Evolutionary conservation across 2,113 vertebrate genomes (phyloP).

Genomic region (Seriola quinqueradiata): DNA sequence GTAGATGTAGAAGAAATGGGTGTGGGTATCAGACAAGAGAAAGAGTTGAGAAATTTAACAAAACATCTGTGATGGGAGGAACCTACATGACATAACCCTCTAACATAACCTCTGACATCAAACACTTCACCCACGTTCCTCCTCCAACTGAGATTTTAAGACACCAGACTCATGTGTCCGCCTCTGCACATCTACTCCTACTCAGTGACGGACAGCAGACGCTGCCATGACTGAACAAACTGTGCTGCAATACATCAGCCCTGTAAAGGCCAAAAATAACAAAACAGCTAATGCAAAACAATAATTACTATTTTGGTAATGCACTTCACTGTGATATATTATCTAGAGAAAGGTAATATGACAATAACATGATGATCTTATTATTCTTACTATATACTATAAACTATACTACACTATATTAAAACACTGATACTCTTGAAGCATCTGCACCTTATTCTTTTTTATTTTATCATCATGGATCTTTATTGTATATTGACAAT

Average conservation of each 20-base stretch:
- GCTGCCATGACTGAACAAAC: not conserved
- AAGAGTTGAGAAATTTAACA: slow-evolving; percentile 3
- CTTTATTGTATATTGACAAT: no score
- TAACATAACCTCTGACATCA: slow-evolving; percentile 36
- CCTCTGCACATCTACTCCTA: slow-evolving; percentile 7
- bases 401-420: not conserved
- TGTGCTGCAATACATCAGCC: not conserved
- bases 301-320: not conserved
- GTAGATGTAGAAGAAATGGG: not conserved
- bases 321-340: not conserved
- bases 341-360: not conserved
- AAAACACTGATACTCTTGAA: not conserved
- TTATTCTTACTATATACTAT: no score
- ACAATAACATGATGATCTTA: not conserved
- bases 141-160: not conserved
- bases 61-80: slow-evolving; percentile 53
- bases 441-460: not conserved
- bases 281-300: not conserved
- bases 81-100: slow-evolving; percentile 32
- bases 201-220: slow-evolving; percentile 16
- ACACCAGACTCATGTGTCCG: slow-evolving; percentile 4
- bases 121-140: not conserved
- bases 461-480: not conserved
- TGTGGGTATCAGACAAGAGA: not conserved
- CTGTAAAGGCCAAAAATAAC: not conserved